Evolutionary conservation across 2,113 vertebrate genomes (phyloP).

Genomic region (Petrocephalus microphthalmus): DNA sequence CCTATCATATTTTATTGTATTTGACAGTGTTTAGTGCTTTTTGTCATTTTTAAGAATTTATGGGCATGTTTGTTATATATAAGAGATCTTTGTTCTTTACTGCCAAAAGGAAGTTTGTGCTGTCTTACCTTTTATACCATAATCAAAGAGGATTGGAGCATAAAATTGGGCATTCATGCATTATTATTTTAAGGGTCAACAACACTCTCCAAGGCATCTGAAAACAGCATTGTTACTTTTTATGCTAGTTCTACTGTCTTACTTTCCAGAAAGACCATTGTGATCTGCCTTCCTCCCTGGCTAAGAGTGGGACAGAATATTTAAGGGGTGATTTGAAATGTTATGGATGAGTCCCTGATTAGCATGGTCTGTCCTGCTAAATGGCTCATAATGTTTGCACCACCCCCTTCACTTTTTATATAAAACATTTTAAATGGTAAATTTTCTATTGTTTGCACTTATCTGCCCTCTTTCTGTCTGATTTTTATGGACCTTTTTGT

Average conservation of each 20-base stretch:
- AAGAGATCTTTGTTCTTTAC: neutral
- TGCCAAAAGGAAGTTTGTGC: neutral
- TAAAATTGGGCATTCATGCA: neutral
- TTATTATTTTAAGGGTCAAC: neutral
- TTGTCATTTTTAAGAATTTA: conserved; percentile 7
- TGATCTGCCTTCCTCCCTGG: neutral
- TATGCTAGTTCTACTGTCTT: neutral
- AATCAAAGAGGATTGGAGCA: neutral
- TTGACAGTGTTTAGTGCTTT: conserved; percentile 9
- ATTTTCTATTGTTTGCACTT: conserved; percentile 10
- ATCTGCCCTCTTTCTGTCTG: neutral
- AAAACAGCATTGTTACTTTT: neutral
- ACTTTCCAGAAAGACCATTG: neutral
- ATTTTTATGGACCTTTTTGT: conserved; percentile 1
- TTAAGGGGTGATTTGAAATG: neutral
- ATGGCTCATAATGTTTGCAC: neutral
- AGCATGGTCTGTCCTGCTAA: neutral
- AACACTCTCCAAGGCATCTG: neutral
- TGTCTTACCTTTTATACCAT: neutral
- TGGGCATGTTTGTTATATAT: neutral
- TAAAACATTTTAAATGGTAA: conserved; percentile 10
- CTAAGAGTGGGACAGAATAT: neutral
- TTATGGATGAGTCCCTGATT: neutral
- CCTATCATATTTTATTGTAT: neutral
- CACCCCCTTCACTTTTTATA: neutral